A percentile compares a stretch with the other conserved stretches of the same genome.
phyloP scores from a whole-genome alignment of 2,113 vertebrate species.

The Ivindomyrus marchei region DNA sequence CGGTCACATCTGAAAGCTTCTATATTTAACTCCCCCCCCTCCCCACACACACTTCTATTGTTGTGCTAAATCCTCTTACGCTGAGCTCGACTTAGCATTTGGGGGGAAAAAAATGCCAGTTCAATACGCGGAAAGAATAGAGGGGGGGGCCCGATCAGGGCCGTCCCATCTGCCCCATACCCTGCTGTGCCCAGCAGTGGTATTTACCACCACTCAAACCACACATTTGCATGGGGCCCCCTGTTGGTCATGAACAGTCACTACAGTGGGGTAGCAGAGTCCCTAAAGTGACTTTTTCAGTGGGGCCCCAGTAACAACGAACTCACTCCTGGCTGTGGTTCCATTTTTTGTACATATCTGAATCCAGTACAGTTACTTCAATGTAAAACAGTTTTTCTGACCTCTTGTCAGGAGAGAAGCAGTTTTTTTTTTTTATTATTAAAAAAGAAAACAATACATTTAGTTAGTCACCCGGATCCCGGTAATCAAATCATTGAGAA shows the following conservation, averaged over 20 bases:
- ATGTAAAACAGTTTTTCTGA: not conserved
- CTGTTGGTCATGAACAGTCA: not conserved
- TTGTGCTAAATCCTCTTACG: slow-evolving; percentile 22
- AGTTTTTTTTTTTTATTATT: not conserved
- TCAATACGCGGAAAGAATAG: not conserved
- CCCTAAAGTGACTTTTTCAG: not conserved
- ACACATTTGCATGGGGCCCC: not conserved
- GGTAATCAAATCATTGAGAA: not conserved
- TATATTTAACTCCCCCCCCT: slow-evolving; percentile 24
- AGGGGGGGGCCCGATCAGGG: not conserved
- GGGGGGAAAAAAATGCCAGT: not conserved
- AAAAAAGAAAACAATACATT: not conserved
- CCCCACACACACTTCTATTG: not conserved
- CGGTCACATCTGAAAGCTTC: slow-evolving; percentile 27
- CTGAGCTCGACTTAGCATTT: not conserved
- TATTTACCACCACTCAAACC: not conserved
- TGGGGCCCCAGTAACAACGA: not conserved
- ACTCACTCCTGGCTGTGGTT: not conserved
- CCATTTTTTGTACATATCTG: not conserved
- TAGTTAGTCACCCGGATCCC: not conserved
- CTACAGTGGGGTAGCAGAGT: not conserved
- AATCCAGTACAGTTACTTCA: not conserved
- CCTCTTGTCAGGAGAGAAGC: not conserved
- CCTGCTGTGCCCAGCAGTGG: not conserved
- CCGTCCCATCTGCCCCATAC: not conserved